Evolutionary conservation across 2,888 invertebrate species (phyloP).

Genomic region (Cerastis leucographa): DNA sequence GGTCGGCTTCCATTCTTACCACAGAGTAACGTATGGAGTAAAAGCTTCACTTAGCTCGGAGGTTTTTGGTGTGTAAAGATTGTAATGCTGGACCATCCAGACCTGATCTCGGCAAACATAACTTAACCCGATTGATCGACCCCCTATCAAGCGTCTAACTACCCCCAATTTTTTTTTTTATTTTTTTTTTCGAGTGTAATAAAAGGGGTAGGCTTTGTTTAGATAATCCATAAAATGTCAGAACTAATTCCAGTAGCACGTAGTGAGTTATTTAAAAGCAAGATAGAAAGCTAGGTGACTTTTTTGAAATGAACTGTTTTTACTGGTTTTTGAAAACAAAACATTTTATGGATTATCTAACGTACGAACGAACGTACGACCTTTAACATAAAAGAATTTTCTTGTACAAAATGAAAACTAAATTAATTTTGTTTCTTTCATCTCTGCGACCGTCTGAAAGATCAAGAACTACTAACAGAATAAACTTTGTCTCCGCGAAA

Average conservation of each 20-base stretch:
- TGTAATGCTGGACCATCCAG: background rate
- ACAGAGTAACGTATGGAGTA: background rate
- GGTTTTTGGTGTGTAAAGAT: background rate
- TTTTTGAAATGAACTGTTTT: too few species aligned
- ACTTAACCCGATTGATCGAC: background rate
- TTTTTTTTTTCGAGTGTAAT: too few species aligned
- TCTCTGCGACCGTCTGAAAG: background rate
- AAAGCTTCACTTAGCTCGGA: background rate
- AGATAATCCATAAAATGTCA: too few species aligned
- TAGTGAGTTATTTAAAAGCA: too few species aligned
- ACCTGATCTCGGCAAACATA: background rate
- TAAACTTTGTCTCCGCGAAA: background rate
- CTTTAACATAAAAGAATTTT: constrained; percentile 11
- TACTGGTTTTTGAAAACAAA: too few species aligned
- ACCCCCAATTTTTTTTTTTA: too few species aligned
- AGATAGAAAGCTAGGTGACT: too few species aligned
- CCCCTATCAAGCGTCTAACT: too few species aligned
- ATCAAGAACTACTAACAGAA: constrained; percentile 2
- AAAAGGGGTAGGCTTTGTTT: too few species aligned
- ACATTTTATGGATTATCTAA: too few species aligned
- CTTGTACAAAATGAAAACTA: constrained; percentile 15
- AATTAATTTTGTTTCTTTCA: constrained; percentile 19
- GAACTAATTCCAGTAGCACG: too few species aligned
- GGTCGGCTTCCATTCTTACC: background rate
- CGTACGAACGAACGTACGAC: too few species aligned